These are phyloP conservation scores for Pseudomugil gertrudae DNA, from an alignment of 2,797 vertebrate genomes.

Conservation along the genomic window DNA sequence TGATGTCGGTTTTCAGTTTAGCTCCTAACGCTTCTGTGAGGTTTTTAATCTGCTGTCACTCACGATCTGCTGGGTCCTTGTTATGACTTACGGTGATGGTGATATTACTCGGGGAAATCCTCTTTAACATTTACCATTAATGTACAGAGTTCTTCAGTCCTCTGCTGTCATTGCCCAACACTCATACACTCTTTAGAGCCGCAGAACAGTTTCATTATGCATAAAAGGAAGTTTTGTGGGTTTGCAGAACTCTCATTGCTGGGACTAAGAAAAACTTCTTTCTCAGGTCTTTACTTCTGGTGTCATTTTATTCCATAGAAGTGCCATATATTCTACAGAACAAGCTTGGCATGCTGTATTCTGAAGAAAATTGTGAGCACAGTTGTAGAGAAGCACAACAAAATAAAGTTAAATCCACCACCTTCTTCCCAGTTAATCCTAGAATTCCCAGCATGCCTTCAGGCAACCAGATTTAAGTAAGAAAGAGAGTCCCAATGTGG, in stretches of 20 bases:
- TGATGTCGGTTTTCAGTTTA: conserved; percentile 49
- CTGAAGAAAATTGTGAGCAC: conserved; percentile 23
- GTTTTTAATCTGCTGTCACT: conserved; percentile 38
- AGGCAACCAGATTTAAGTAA: conserved; percentile 18
- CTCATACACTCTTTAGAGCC: conserved; percentile 14
- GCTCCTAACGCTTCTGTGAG: conserved; percentile 31
- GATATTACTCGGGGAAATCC: conserved; percentile 47
- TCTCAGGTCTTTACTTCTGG: conserved; percentile 24
- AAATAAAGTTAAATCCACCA: conserved; percentile 23
- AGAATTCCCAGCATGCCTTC: conserved; percentile 63
- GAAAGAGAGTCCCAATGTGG: conserved; percentile 18
- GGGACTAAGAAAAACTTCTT: conserved; percentile 27
- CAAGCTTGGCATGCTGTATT: conserved; percentile 18
- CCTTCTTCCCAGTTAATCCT: conserved; percentile 26
- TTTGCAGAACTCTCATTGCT: conserved; percentile 36
- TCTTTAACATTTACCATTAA: conserved; percentile 53
- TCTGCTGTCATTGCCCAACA: conserved; percentile 25
- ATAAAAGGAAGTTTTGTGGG: conserved; percentile 65
- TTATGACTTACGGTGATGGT: conserved; percentile 12
- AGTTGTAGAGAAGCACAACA: conserved; percentile 17
- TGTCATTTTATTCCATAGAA: conserved; percentile 15
- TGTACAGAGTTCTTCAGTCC: conserved; percentile 39
- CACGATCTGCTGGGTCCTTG: conserved; percentile 23
- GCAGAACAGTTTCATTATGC: conserved; percentile 61
- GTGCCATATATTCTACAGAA: conserved; percentile 25